A percentile compares a stretch with the other conserved stretches of the same genome.
Evolutionary conservation across 2,888 invertebrate species (phyloP).

Genomic region (Lamellibrachia columna): DNA sequence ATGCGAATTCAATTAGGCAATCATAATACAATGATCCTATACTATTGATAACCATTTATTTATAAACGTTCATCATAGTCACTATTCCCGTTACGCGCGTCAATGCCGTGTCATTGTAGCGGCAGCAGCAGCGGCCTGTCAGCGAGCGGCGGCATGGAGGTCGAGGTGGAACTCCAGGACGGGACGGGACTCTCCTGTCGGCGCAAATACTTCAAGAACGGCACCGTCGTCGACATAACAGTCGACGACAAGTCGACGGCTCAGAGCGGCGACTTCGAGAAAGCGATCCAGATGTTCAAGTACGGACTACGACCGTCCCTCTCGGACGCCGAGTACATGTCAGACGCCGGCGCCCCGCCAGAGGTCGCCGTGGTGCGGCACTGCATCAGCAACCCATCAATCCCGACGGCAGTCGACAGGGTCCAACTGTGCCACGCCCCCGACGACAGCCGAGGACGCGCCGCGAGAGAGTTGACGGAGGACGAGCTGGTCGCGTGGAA

Average conservation of each 20-base stretch:
- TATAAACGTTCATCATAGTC: no score
- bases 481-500: neutral
- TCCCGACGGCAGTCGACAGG: neutral
- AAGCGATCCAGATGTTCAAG: slow-evolving; percentile 11
- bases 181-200: neutral
- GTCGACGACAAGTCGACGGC: neutral
- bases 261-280: neutral
- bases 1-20: no score
- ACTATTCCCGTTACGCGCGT: no score
- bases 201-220: neutral
- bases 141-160: neutral
- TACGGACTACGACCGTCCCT: neutral
- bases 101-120: neutral
- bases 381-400: neutral
- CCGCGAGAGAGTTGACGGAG: neutral
- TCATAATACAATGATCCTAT: no score
- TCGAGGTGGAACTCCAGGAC: neutral
- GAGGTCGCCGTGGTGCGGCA: neutral
- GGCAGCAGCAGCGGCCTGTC: neutral
- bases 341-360: neutral
- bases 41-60: no score
- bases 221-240: neutral
- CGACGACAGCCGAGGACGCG: neutral
- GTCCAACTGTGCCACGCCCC: no score
- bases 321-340: neutral